A percentile compares a stretch with the other conserved stretches of the same genome.
Evolutionary conservation across 2,113 vertebrate species (phyloP).

Genomic region (Canis aureus): DNA sequence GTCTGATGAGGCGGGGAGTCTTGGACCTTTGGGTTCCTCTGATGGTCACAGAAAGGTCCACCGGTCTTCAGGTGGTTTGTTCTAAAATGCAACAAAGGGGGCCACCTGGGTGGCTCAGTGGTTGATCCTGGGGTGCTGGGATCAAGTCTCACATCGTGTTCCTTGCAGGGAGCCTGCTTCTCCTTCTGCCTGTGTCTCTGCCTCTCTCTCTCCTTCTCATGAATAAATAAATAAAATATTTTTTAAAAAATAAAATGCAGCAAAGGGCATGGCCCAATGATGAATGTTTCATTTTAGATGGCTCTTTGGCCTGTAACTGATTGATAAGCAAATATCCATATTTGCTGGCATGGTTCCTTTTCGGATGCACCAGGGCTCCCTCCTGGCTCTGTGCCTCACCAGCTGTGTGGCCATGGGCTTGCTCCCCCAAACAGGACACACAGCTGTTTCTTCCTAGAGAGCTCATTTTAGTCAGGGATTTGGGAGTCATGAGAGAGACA

Average conservation of each 20-base stretch:
- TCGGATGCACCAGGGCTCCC: not conserved
- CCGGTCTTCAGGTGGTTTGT: not conserved
- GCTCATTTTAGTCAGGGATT: not conserved
- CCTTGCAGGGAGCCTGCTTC: too few species aligned
- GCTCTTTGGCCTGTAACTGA: not conserved
- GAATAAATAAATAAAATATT: too few species aligned
- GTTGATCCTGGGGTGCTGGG: too few species aligned
- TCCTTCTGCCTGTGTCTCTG: too few species aligned
- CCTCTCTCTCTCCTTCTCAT: too few species aligned
- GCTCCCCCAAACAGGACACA: too few species aligned
- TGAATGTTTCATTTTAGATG: rapidly evolving
- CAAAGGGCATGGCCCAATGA: not conserved
- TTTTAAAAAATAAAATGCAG: too few species aligned
- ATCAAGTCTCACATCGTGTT: too few species aligned
- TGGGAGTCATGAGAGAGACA: not conserved
- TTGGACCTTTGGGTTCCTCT: not conserved
- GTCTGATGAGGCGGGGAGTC: not conserved
- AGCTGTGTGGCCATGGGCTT: not conserved
- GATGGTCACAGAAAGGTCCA: rapidly evolving
- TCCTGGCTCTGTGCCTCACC: not conserved
- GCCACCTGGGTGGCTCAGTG: too few species aligned
- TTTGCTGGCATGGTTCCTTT: too few species aligned
- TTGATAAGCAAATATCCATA: rapidly evolving
- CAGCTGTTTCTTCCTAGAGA: not conserved
- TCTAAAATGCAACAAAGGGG: too few species aligned